phyloP scores from a whole-genome alignment of 2,113 vertebrate species.

The Corythornis cristatus region DNA sequence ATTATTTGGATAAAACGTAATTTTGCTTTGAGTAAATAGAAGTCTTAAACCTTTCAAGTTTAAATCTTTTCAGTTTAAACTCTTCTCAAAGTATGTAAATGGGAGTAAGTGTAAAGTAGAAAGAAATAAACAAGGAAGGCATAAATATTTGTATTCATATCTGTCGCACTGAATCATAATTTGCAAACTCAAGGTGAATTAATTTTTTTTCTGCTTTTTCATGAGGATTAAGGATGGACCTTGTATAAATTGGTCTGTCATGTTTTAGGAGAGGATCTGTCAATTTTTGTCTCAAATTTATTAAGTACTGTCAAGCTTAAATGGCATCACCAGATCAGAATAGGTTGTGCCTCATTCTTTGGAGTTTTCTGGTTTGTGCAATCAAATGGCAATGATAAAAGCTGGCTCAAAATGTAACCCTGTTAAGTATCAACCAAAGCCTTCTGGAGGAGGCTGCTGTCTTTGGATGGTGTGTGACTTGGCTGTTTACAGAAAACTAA shows the following conservation, averaged over 20 bases:
- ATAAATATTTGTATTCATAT: neutral
- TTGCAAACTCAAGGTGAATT: neutral
- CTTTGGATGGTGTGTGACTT: constrained; percentile 15
- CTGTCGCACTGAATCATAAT: neutral
- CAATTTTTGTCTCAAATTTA: neutral
- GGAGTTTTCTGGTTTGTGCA: neutral
- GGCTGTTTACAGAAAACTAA: constrained; percentile 61
- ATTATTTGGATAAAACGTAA: neutral
- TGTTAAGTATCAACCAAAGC: constrained; percentile 35
- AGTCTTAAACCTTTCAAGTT: neutral
- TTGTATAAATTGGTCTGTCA: neutral
- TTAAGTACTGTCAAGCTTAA: neutral
- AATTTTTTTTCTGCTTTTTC: neutral
- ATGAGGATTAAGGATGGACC: neutral
- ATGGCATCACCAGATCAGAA: neutral
- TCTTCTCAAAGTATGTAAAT: neutral
- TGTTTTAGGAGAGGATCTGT: neutral
- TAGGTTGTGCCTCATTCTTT: neutral
- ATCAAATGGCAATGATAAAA: neutral
- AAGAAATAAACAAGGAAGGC: neutral
- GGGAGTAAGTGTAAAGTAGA: neutral
- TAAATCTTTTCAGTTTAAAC: neutral
- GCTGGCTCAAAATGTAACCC: neutral
- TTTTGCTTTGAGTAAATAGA: neutral
- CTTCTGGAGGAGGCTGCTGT: neutral